A percentile compares a stretch with the other conserved stretches of the same genome.
These are phyloP conservation scores for Eunapius fragilis DNA, from an alignment of 37 sponge, comb jelly and placozoan genomes.

Conservation along the genomic window DNA sequence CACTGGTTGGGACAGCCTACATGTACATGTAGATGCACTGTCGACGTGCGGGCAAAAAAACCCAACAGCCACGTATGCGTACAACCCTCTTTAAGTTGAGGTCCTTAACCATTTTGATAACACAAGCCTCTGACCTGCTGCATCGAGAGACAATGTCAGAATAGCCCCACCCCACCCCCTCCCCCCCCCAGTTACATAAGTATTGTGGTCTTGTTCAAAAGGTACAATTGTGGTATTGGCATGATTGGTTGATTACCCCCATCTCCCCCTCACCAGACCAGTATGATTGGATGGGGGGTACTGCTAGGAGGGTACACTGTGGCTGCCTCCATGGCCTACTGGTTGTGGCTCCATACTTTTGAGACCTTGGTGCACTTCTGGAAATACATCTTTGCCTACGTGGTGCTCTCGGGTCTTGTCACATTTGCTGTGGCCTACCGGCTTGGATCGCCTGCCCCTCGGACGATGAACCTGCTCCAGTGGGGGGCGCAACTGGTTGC, in stretches of 20 bases:
- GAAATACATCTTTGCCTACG: conserved; percentile 43
- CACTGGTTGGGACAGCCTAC: too few relatives aligned
- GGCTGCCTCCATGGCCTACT: conserved; percentile 29
- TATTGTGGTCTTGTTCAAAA: background rate
- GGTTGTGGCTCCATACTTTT: conserved; percentile 27
- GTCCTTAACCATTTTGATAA: too few relatives aligned
- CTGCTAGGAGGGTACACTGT: conserved; percentile 48
- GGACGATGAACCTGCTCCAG: conserved; percentile 65
- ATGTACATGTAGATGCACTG: background rate
- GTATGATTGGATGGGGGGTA: conserved; percentile 42
- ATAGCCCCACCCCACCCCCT: too few relatives aligned
- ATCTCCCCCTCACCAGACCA: conserved; percentile 24
- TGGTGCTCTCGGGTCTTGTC: conserved; percentile 42
- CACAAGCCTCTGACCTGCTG: too few relatives aligned
- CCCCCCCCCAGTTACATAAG: too few relatives aligned
- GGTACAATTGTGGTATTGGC: too few relatives aligned
- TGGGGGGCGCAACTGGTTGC: conserved; percentile 63
- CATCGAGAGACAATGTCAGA: too few relatives aligned
- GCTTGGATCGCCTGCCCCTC: conserved; percentile 17
- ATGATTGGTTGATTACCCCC: background rate
- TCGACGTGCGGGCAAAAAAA: too few relatives aligned
- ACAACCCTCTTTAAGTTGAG: too few relatives aligned
- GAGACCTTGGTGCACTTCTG: conserved; percentile 36
- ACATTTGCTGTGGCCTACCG: conserved; percentile 76
- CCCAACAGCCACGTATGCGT: background rate